Conservation (phyloP, 2,888 invertebrate species). For the Drosophila meridiana region DNA sequence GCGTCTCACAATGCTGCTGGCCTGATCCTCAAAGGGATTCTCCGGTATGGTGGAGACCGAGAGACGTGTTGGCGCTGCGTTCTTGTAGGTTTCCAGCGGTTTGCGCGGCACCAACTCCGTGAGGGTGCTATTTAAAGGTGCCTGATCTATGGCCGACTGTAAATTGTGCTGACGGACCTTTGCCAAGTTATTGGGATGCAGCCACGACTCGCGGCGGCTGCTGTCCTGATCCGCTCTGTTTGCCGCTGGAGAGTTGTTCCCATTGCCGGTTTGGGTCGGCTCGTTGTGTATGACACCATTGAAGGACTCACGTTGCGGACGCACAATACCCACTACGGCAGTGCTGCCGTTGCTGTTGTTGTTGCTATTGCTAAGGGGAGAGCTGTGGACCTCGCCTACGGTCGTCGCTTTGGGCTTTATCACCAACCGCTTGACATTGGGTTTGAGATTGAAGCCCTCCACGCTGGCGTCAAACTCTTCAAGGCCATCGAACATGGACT, state of each 20-base stretch:
- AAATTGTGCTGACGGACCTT: constrained; percentile 81
- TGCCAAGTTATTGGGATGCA: constrained; percentile 84
- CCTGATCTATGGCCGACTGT: constrained; percentile 62
- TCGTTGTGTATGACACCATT: constrained; percentile 60
- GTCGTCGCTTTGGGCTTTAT: constrained; percentile 86
- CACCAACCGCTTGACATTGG: constrained; percentile 90
- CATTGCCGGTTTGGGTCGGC: neutral
- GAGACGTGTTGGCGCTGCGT: constrained; percentile 45
- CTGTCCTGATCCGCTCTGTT: constrained; percentile 33
- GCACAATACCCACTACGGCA: constrained; percentile 12
- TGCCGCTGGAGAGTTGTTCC: constrained; percentile 6
- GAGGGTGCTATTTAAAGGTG: constrained; percentile 80
- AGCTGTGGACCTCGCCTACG: neutral
- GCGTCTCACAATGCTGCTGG: constrained; percentile 56
- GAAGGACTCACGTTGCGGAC: constrained; percentile 59
- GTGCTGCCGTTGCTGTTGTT: constrained; percentile 10
- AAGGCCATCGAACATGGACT: constrained; percentile 93
- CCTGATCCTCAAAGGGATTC: constrained; percentile 80
- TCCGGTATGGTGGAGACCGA: constrained; percentile 80
- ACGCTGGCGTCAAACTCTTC: constrained; percentile 91
- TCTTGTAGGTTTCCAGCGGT: constrained; percentile 76
- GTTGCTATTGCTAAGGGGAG: constrained; percentile 1
- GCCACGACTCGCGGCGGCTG: constrained; percentile 84
- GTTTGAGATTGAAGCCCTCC: constrained; percentile 87
- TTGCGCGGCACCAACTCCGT: constrained; percentile 83